These are phyloP conservation scores for Ectropis crepuscularia DNA, from an alignment of 2,888 invertebrate species.

Conservation along the genomic window DNA sequence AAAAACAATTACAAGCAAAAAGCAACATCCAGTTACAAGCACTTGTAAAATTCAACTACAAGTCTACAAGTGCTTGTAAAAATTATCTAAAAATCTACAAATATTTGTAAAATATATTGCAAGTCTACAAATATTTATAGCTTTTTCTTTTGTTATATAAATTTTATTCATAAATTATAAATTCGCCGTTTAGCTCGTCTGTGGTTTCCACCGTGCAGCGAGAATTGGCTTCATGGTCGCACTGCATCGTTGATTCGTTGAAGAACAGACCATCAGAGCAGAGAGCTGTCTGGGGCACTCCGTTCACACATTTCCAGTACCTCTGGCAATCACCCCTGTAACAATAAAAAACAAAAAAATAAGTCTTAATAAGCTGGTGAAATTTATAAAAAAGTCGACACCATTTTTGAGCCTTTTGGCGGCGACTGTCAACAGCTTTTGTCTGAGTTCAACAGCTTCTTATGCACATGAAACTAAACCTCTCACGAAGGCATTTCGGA, in stretches of 20 bases:
- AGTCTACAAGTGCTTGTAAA: constrained; percentile 9
- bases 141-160: background rate
- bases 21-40: background rate
- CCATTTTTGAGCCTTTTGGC: too few relatives aligned
- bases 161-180: constrained; percentile 62
- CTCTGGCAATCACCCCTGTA: constrained; percentile 74
- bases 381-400: too few relatives aligned
- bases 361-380: background rate
- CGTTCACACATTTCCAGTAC: constrained; percentile 69
- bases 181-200: constrained; percentile 69
- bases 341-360: too few relatives aligned
- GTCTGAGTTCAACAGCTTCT: too few relatives aligned
- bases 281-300: constrained; percentile 57
- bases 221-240: constrained; percentile 75
- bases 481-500: too few relatives aligned
- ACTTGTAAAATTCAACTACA: constrained; percentile 2
- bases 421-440: too few relatives aligned
- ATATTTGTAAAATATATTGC: background rate
- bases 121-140: constrained; percentile 1
- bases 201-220: constrained; percentile 55
- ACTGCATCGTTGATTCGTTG: constrained; percentile 67
- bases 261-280: constrained; percentile 76
- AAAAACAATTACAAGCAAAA: background rate
- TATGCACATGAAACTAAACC: too few relatives aligned
- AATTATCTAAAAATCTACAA: background rate